Conservation (phyloP, 2,797 vertebrate species). For the Tauraco hartlaubi region DNA sequence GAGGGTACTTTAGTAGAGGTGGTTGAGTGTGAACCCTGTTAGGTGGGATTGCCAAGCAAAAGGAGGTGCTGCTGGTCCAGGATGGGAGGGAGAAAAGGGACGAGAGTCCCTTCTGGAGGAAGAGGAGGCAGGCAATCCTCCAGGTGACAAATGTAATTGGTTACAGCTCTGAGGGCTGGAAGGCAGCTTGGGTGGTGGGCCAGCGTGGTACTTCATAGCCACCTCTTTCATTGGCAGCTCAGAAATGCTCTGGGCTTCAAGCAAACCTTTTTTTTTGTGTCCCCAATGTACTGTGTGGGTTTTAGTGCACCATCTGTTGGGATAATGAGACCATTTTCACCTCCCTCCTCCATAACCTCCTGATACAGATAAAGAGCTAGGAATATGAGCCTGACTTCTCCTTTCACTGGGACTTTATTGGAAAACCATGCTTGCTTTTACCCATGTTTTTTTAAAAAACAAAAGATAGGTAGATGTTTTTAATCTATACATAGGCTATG, state of each 20-base stretch:
- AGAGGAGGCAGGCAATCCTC: background rate
- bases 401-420: background rate
- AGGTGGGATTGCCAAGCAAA: background rate
- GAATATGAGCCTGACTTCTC: background rate
- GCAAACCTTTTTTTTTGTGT: background rate
- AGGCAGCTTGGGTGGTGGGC: background rate
- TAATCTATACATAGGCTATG: background rate
- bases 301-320: constrained; percentile 33
- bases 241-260: background rate
- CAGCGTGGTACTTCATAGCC: background rate
- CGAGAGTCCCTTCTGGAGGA: background rate
- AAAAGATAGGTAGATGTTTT: background rate
- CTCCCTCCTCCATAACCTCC: constrained; percentile 1
- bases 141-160: background rate
- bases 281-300: background rate
- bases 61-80: background rate
- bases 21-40: background rate
- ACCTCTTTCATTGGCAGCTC: background rate
- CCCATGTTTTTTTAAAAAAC: background rate
- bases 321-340: constrained; percentile 7
- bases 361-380: background rate
- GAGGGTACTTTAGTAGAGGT: background rate
- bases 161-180: background rate
- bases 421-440: constrained; percentile 4
- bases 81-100: background rate